Conservation (phyloP, 2,797 vertebrate genomes). For the Hyperoplus lanceolatus region DNA sequence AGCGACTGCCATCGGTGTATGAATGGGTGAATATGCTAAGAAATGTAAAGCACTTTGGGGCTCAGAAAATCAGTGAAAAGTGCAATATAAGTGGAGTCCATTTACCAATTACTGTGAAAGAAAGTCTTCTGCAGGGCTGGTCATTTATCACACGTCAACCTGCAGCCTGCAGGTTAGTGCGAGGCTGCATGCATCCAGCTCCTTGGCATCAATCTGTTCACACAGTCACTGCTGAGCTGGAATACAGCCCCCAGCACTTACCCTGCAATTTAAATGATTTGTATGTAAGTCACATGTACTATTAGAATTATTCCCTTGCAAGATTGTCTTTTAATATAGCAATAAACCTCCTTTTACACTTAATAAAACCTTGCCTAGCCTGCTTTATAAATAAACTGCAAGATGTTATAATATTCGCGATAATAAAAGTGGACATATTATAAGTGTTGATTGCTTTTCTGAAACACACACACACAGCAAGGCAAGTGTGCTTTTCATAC, state of each 20-base stretch:
- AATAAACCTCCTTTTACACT: background rate
- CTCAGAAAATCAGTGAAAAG: too few relatives aligned
- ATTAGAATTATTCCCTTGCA: constrained; percentile 14
- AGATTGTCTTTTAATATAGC: background rate
- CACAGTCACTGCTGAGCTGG: constrained; percentile 18
- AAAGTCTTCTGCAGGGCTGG: constrained; percentile 15
- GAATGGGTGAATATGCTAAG: too few relatives aligned
- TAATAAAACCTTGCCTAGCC: constrained; percentile 6
- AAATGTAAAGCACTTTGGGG: too few relatives aligned
- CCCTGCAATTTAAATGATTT: background rate
- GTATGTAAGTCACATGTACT: background rate
- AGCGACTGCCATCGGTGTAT: too few relatives aligned
- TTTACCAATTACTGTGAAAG: background rate
- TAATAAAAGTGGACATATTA: background rate
- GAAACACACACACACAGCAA: background rate
- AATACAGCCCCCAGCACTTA: background rate
- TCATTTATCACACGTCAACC: background rate
- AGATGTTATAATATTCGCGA: background rate
- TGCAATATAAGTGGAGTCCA: too few relatives aligned
- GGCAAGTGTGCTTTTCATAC: too few relatives aligned
- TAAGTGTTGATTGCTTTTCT: background rate
- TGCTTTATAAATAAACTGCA: constrained; percentile 13
- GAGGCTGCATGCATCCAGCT: constrained; percentile 13
- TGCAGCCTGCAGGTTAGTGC: constrained; percentile 13
- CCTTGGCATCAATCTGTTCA: constrained; percentile 4